These are phyloP conservation scores for Chloromyia formosa DNA, from an alignment of 2,888 invertebrate species.

Conservation along the genomic window DNA sequence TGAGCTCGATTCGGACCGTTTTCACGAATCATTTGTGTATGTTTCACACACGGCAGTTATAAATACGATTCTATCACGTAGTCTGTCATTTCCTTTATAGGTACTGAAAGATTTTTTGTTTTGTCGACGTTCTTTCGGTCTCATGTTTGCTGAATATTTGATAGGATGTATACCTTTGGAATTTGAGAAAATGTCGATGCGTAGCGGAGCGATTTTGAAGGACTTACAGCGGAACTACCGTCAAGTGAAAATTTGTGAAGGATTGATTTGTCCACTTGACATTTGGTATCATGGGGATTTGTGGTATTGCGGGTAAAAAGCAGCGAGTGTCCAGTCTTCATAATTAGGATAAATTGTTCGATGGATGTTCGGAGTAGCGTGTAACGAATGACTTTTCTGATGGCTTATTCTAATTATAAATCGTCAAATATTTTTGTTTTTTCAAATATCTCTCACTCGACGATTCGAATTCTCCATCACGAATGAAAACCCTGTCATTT, in stretches of 20 bases:
- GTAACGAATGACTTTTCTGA: no score
- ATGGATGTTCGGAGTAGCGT: no score
- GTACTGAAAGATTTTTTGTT: no score
- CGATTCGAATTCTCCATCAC: no score
- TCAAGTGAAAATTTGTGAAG: background rate
- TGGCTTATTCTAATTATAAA: no score
- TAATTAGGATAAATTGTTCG: background rate
- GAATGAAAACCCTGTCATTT: no score
- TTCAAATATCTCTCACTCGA: no score
- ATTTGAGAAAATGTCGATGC: background rate
- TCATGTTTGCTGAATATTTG: conserved; percentile 5
- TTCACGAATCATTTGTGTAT: conserved; percentile 13
- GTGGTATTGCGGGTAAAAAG: background rate
- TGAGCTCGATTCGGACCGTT: background rate
- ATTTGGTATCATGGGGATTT: background rate
- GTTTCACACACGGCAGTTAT: conserved; percentile 2
- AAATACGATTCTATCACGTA: background rate
- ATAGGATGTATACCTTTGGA: background rate
- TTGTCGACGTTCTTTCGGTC: background rate
- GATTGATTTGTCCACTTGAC: background rate
- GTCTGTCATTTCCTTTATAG: background rate
- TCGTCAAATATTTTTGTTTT: no score
- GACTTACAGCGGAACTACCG: background rate
- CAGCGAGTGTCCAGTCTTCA: background rate
- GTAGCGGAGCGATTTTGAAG: background rate